Evolutionary conservation across 2,888 invertebrate species (phyloP).

Genomic region (Dioctria rufipes): DNA sequence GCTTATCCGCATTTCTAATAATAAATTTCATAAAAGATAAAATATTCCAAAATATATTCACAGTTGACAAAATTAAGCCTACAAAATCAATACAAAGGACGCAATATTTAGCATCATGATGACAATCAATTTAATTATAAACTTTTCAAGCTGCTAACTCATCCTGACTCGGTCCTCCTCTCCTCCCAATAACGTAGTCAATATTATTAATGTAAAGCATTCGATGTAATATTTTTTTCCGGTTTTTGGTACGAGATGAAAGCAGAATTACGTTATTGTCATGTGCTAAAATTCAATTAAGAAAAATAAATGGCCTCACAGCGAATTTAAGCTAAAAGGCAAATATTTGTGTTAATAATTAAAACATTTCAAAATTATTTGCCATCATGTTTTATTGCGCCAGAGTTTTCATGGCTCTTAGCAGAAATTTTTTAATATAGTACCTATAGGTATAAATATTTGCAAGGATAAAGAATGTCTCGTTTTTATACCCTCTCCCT

Average conservation of each 20-base stretch:
- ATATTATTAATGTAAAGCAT: neutral
- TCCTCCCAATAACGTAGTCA: neutral
- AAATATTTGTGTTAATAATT: slow-evolving; percentile 43
- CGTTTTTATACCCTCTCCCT: too few relatives aligned
- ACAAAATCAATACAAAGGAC: slow-evolving; percentile 20
- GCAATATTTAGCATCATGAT: slow-evolving; percentile 12
- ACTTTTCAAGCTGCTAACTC: slow-evolving; percentile 31
- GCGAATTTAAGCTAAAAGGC: slow-evolving; percentile 24
- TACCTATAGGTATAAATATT: too few relatives aligned
- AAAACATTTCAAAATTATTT: slow-evolving; percentile 40
- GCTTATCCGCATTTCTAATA: too few relatives aligned
- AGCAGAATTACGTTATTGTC: slow-evolving; percentile 24
- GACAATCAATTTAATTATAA: slow-evolving; percentile 45
- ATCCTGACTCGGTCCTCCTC: neutral
- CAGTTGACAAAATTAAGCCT: too few relatives aligned
- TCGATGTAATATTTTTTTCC: slow-evolving; percentile 5
- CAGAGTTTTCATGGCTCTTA: neutral
- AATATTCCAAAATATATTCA: too few relatives aligned
- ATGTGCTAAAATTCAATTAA: slow-evolving; percentile 46
- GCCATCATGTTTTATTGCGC: neutral
- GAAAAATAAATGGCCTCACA: slow-evolving; percentile 3
- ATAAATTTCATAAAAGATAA: too few relatives aligned
- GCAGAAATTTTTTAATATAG: too few relatives aligned
- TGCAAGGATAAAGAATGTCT: too few relatives aligned
- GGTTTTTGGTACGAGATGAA: neutral